Evolutionary conservation across 64 coral and sea anemone species (phyloP).

Genomic region (Pachyseris speciosa): DNA sequence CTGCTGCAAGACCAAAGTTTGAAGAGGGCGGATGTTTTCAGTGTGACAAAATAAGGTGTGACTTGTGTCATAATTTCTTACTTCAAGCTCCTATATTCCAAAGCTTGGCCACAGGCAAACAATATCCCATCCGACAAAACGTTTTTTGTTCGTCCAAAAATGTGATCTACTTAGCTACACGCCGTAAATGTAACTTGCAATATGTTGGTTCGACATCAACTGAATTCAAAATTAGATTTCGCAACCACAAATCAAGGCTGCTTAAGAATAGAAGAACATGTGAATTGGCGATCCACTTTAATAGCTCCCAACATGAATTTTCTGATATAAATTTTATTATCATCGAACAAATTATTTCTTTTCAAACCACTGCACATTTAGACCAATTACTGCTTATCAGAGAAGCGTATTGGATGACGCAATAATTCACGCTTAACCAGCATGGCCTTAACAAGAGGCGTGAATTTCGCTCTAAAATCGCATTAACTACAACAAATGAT

Average conservation of each 20-base stretch:
- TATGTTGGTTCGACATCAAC: conserved; percentile 60
- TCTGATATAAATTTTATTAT: background rate
- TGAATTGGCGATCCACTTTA: conserved; percentile 39
- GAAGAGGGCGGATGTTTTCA: background rate
- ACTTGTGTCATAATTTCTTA: conserved; percentile 22
- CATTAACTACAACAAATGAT: background rate
- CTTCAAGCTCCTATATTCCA: background rate
- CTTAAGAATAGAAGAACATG: conserved; percentile 37
- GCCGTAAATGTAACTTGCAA: conserved; percentile 25
- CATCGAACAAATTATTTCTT: background rate
- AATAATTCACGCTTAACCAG: conserved; percentile 6
- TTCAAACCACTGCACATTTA: background rate
- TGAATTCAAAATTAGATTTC: conserved; percentile 4
- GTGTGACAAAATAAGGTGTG: conserved; percentile 6
- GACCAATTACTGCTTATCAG: conserved; percentile 22
- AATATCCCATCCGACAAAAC: conserved; percentile 23
- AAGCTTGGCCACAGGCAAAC: background rate
- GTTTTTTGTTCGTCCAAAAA: conserved; percentile 5
- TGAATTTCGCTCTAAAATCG: conserved; percentile 16
- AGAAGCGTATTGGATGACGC: conserved; percentile 26
- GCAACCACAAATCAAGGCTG: conserved; percentile 36
- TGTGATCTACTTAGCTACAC: conserved; percentile 28
- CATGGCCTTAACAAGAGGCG: conserved; percentile 38
- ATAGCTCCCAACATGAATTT: conserved; percentile 15
- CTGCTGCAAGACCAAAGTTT: background rate